Base-by-base conservation (phyloP, 2,113 vertebrate species). In the Mustela lutreola region DNA sequence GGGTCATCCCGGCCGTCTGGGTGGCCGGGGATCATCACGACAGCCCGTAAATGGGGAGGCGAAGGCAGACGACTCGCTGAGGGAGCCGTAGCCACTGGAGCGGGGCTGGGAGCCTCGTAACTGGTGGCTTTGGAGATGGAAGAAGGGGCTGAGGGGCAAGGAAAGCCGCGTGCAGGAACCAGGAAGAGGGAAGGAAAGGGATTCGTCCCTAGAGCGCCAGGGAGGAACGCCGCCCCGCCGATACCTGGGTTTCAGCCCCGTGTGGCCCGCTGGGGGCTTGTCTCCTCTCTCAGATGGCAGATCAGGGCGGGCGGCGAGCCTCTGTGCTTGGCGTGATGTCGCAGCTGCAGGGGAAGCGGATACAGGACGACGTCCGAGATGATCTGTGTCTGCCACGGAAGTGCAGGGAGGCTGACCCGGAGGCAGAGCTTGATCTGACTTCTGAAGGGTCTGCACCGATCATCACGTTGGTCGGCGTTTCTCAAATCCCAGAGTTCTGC, bases 81-180 rank as follows among this genome's bases (percentile, higher is more conserved):
- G 21, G 39, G 56, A 65, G 73, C 7, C 2, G 4, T 18, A 24
- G 33, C 7, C 28, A 0, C 33, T 4, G 26, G 39, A 31, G 65
- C 0, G 2, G 67, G 50, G 48, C 63, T 21, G 1, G 0, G 45
- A 62, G 31, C 5, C 42, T 21, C 5, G 45, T 22, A 5, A 31
- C 6, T 28, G 16, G 63, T 82, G 65, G 80, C 56, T n/a, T 62
- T 71, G 71, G 62, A 21, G 50, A 9, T 4, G 28, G 70, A 70
- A 11, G 33, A 26, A 28, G 33, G 56, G 28, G 39, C 19, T 5
- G 0, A 11, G 58, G 21, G 48, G 18, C n/a, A 14, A 16, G 50
- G 76, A 24, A 76, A 11, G 31, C 31, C 31, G 11, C 0, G 0
- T 48, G 9, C 36, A 4, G 56, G 36, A 71, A 19, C 53, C 26